Evolutionary conservation across 2,113 vertebrate species (phyloP).

Genomic region (Pituophis catenifer): DNA sequence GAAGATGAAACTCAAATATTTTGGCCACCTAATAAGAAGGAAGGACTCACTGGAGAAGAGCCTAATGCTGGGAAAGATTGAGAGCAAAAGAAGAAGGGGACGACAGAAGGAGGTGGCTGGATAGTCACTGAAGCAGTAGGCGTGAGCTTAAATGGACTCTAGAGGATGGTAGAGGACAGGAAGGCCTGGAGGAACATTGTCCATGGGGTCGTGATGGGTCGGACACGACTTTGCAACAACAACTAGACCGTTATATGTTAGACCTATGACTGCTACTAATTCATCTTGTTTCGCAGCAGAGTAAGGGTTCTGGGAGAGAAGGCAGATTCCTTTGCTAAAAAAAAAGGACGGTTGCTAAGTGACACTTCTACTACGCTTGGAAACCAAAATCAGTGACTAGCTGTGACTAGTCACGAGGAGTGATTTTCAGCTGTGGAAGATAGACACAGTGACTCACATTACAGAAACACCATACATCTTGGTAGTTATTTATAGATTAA

Average conservation of each 20-base stretch:
- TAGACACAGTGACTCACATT: neutral
- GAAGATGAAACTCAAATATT: no score
- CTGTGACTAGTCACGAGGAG: neutral
- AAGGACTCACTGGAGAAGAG: no score
- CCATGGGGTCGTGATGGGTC: no score
- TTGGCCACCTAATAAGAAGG: no score
- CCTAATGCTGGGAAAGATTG: no score
- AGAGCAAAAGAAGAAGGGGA: no score
- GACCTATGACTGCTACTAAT: neutral
- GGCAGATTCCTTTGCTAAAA: neutral
- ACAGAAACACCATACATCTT: neutral
- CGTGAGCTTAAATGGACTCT: no score
- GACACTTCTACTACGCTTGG: neutral
- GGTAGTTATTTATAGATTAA: neutral
- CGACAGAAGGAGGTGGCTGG: no score
- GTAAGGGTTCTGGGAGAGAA: neutral
- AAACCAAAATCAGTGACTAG: neutral
- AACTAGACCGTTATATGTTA: neutral
- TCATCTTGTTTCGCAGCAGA: neutral
- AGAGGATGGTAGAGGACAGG: no score
- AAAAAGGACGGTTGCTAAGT: neutral
- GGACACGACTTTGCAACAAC: no score
- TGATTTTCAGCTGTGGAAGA: neutral
- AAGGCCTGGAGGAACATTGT: no score
- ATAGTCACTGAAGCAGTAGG: no score